Evolutionary conservation across 2,888 invertebrate genomes (phyloP), one percentile per base, ranked within the genome.

Genomic region (Shargacucullia verbasci): DNA sequence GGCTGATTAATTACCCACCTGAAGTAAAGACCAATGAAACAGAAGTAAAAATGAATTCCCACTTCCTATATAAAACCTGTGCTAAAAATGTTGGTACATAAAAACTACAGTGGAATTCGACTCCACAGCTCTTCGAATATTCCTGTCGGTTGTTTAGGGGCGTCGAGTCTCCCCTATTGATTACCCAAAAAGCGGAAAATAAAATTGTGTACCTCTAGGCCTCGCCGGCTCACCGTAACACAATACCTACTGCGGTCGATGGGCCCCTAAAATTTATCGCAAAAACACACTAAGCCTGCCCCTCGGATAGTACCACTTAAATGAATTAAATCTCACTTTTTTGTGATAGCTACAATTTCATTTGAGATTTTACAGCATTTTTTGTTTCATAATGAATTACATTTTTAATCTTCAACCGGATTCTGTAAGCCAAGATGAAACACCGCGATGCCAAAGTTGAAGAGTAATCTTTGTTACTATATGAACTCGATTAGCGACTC

Each of bases 171-270:
- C 92, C 92, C 92, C 92, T 92, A 93, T 93, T 93, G 93, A 93
- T 92, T 92, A 92, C 92, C 90, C 89, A 92, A 93, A 92, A 91
- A 90, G 91, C 92, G 92, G 92, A 92, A 94, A 92, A 92, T 92
- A 93, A 92, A 92, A 93, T 90, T 86, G 88, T 87, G 84, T 88
- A 83, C 86, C 81, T 81, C 72, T 76, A 83, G 81, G 81, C 81
- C 79, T 66, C 72, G 59, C 67, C 70, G 83, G 81, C 79, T 66
- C 72, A 59, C 67, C 70, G 83, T 75, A 87, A 88, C 81, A 90
- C 84, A 88, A 90, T 88, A 86, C 20, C 20, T 4, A 20, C 85
- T 78, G 84, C 81, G 84, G 84, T 67, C 66, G 79, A 76, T 72
- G 77, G 73, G 76, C 78, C 69, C 69, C 71, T 59, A 72, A 75